Base-by-base conservation (phyloP, 2,797 vertebrate genomes). In the Hephaestus fuliginosus region DNA sequence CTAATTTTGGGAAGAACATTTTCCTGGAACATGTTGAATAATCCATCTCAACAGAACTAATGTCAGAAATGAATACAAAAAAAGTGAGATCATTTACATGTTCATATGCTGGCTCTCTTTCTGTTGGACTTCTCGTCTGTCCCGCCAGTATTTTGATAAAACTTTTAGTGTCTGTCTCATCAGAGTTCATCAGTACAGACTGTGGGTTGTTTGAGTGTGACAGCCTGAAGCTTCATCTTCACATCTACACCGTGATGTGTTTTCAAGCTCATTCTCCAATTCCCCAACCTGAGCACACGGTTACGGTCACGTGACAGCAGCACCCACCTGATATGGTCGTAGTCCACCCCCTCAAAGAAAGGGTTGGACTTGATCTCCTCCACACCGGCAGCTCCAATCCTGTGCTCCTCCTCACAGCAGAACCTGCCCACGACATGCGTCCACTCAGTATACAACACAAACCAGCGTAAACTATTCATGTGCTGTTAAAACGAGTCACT, bases 301-400 rank as follows among this genome's bases (percentile, higher is more conserved):
- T 39, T 5, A 7, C 39, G 28, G n/a, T 57, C 6, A 5, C 12
- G 33, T 30, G 30, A 17, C 2, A 43, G 62, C 33, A 20, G 71
- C 5, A 78, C 90, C 55, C 95, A 99, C 98, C 98, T 98, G 95
- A 99, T 99, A 80, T 99, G 98, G 90, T 99, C 98, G 88, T 98
- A 99, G 93, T 99, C 98, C 90, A 99, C 98, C 2, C 96, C 97
- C 95, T 99, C 98, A 95, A 99, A 99, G 95, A 99, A 99, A 46
- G 93, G 92, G 71, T 99, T 99, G 92, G 93, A 95, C 93, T 99
- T 99, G 80, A 99, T 98, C 91, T 99, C 98, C 91, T 98, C 97
- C 82, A 99, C 97, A 60, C 96, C 96, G 44, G 92, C 88, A 53
- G 97, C 97, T 79, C 98, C 98, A 75, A 98, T 96, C 94, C 98